Conservation (phyloP, 2,797 vertebrate species). For the Lagorchestes hirsutus region DNA sequence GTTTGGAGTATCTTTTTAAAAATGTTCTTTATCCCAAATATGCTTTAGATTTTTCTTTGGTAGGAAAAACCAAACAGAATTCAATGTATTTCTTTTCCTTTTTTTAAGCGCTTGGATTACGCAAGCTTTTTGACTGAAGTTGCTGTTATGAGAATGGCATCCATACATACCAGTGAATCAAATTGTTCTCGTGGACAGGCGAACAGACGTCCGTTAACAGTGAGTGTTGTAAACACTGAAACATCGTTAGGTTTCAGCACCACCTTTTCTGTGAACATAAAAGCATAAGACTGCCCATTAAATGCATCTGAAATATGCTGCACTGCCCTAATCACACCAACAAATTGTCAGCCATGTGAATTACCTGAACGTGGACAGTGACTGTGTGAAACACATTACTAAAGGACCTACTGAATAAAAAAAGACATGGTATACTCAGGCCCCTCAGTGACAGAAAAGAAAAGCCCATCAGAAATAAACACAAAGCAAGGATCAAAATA, state of each 20-base stretch:
- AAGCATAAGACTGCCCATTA: conserved; percentile 78
- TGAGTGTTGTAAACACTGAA: conserved; percentile 97
- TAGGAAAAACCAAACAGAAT: conserved; percentile 9
- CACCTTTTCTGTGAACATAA: conserved; percentile 92
- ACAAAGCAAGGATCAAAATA: neutral
- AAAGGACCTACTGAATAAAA: conserved; percentile 67
- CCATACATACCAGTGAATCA: conserved; percentile 93
- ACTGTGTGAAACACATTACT: conserved; percentile 49
- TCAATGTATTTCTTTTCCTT: conserved; percentile 29
- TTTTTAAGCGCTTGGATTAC: conserved; percentile 48
- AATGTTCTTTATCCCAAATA: neutral
- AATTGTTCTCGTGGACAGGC: conserved; percentile 94
- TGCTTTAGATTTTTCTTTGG: neutral
- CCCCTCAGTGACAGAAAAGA: neutral
- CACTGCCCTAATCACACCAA: conserved; percentile 71
- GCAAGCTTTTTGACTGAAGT: conserved; percentile 72
- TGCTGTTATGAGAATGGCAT: conserved; percentile 31
- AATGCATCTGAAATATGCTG: conserved; percentile 70
- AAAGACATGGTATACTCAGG: neutral
- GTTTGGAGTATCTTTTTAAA: conserved; percentile 4
- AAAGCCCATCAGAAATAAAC: conserved; percentile 53
- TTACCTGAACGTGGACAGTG: conserved; percentile 58
- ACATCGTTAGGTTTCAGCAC: conserved; percentile 95
- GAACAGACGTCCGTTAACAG: conserved; percentile 95
- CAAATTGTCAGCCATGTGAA: conserved; percentile 72